Percentiles rank a stretch among this genome's conserved stretches.
Conservation (phyloP, 2,797 vertebrate genomes). For the Ptychadena robeensis region DNA sequence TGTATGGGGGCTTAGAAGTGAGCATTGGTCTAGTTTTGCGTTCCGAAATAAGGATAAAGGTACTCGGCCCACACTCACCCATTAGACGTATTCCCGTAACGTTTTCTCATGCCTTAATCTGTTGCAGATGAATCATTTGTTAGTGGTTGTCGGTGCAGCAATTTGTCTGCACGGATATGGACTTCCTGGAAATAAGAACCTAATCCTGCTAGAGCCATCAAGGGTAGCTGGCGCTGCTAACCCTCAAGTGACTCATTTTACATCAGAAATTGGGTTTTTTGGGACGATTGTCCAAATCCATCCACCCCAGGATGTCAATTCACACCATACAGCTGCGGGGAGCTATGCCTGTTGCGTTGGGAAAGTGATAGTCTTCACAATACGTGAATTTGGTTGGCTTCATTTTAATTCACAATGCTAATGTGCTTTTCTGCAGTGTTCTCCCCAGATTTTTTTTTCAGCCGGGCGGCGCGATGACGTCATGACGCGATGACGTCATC, state of each 20-base stretch:
- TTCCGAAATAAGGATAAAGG: too few species aligned
- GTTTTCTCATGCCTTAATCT: constrained; percentile 8
- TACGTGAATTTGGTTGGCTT: background rate
- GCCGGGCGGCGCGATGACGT: too few species aligned
- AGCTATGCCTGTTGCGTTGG: background rate
- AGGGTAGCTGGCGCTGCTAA: constrained; percentile 18
- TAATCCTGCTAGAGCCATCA: constrained; percentile 46
- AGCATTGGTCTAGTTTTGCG: too few species aligned
- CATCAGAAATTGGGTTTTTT: constrained; percentile 12
- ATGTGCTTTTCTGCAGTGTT: too few species aligned
- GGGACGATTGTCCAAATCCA: constrained; percentile 9
- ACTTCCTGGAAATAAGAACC: constrained; percentile 29
- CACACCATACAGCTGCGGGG: background rate
- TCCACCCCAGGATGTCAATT: background rate
- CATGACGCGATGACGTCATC: too few species aligned
- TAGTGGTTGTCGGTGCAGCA: constrained; percentile 28
- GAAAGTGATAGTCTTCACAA: background rate
- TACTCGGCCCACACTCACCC: too few species aligned
- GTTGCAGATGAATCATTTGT: constrained; percentile 52
- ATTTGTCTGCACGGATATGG: constrained; percentile 36
- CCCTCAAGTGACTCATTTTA: constrained; percentile 27
- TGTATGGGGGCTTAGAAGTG: too few species aligned
- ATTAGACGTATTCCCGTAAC: constrained; percentile 27
- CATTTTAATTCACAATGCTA: background rate
- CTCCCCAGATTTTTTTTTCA: too few species aligned